These are phyloP conservation scores for Deilephila elpenor DNA, from an alignment of 2,888 invertebrate species.

Conservation along the genomic window DNA sequence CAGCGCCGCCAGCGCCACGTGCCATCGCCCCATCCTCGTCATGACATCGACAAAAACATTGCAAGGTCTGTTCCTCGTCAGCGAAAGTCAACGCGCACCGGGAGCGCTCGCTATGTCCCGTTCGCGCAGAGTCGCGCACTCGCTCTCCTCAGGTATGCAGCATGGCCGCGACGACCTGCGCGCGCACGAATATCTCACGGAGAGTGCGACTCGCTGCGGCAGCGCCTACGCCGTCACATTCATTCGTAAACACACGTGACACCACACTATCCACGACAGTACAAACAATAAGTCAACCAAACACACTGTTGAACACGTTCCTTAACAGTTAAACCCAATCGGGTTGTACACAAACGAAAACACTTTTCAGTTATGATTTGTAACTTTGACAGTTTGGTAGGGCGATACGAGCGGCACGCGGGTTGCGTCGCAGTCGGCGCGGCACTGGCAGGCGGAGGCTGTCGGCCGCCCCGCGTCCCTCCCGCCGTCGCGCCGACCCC, in stretches of 20 bases:
- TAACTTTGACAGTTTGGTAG: conserved; percentile 56
- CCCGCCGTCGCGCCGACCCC: conserved; percentile 60
- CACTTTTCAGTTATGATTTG: conserved; percentile 74
- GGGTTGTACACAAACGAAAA: conserved; percentile 56
- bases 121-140: conserved; percentile 80
- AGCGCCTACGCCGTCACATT: conserved; percentile 83
- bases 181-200: conserved; percentile 83
- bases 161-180: conserved; percentile 83
- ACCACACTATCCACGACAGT: conserved; percentile 66
- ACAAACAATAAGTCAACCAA: conserved; percentile 42
- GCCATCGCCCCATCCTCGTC: conserved; percentile 80
- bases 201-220: conserved; percentile 77
- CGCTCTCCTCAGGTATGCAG: conserved; percentile 83
- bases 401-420: conserved; percentile 65
- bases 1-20: conserved; percentile 78
- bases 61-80: conserved; percentile 71
- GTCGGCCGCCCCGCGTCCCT: conserved; percentile 69
- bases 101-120: conserved; percentile 76
- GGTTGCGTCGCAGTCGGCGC: conserved; percentile 72
- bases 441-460: conserved; percentile 81
- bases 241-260: conserved; percentile 83
- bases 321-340: conserved; percentile 37
- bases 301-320: conserved; percentile 47
- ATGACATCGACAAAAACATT: conserved; percentile 77
- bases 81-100: conserved; percentile 69